Conservation (phyloP, 2,113 vertebrate species). For the Falco punctatus region DNA sequence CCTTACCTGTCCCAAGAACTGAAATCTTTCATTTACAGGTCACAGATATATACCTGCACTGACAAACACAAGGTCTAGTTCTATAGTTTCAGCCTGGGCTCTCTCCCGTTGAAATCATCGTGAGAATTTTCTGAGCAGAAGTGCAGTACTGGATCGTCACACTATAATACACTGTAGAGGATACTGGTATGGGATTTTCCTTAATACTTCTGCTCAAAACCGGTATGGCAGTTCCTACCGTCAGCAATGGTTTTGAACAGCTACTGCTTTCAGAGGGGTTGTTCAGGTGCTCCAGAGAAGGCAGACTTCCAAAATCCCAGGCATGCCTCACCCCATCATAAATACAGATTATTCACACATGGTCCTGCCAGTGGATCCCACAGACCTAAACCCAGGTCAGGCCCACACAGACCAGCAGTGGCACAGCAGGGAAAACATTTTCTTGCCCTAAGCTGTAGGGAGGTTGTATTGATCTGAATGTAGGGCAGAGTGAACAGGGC, state of each 20-base stretch:
- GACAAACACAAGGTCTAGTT: not conserved
- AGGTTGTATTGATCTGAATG: accelerated
- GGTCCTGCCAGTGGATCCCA: not conserved
- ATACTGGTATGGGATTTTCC: not conserved
- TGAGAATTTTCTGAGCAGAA: not conserved
- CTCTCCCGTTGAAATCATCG: not conserved
- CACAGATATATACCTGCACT: not conserved
- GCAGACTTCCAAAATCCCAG: not conserved
- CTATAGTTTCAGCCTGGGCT: not conserved
- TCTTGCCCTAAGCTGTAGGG: not conserved
- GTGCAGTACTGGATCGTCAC: not conserved
- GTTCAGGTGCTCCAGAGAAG: not conserved
- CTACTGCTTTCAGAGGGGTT: not conserved
- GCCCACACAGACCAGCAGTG: accelerated
- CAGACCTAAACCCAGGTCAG: not conserved
- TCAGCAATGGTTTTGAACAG: not conserved
- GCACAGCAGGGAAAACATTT: not conserved
- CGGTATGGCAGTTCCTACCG: not conserved
- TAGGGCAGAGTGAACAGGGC: not conserved
- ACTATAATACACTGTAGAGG: not conserved
- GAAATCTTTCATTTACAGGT: not conserved
- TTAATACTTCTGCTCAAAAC: not conserved
- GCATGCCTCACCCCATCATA: not conserved
- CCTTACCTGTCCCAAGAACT: not conserved
- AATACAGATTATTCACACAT: accelerated